These are phyloP conservation scores for Centropristis striata DNA, from an alignment of 2,113 vertebrate genomes.

Conservation along the genomic window DNA sequence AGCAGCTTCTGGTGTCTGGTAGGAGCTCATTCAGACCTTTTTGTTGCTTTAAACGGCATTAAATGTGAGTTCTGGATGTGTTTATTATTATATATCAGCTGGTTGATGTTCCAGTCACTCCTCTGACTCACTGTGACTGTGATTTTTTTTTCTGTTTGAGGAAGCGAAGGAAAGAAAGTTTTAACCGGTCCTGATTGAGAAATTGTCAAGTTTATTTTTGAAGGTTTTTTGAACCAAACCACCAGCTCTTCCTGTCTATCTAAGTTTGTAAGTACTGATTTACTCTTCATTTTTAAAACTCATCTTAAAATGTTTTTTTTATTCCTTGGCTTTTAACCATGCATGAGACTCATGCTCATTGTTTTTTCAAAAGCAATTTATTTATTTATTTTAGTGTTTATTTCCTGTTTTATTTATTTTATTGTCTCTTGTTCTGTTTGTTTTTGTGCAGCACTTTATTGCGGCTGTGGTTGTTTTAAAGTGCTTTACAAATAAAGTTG, in stretches of 20 bases:
- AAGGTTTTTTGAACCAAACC: no score
- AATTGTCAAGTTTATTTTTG: neutral
- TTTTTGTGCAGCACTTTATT: no score
- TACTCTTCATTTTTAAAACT: neutral
- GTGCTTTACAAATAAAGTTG: no score
- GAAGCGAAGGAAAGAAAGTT: neutral
- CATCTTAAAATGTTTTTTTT: no score
- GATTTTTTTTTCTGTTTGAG: neutral
- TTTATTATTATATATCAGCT: slow-evolving; percentile 6
- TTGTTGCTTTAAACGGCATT: slow-evolving; percentile 1
- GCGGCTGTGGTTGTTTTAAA: no score
- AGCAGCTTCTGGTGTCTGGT: slow-evolving; percentile 4
- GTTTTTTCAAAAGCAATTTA: no score
- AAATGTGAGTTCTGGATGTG: neutral
- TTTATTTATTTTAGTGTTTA: no score
- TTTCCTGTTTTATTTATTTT: no score
- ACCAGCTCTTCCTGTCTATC: neutral
- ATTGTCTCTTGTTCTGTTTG: no score
- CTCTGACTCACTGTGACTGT: slow-evolving; percentile 9
- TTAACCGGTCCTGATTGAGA: neutral
- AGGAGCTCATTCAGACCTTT: slow-evolving; percentile 16
- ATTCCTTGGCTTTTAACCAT: no score
- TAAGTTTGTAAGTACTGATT: neutral
- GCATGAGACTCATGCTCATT: no score
- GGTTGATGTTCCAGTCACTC: slow-evolving; percentile 3